Evolutionary conservation across 2,113 vertebrate species (phyloP).

Genomic region (Mirounga angustirostris): DNA sequence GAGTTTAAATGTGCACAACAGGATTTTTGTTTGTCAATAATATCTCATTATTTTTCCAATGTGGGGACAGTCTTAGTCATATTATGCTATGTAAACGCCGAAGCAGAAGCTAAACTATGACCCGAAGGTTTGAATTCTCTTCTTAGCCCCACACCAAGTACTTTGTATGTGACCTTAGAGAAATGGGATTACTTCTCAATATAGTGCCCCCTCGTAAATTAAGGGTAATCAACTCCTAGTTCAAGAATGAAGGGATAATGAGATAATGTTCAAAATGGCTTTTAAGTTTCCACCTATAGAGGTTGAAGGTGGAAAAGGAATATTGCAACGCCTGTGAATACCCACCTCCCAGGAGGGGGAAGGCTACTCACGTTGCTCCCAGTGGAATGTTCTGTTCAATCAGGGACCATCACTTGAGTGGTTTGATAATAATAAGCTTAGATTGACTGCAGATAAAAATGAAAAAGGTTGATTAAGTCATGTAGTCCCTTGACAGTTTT

Average conservation of each 20-base stretch:
- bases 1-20: conserved; percentile 52
- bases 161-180: conserved; percentile 24
- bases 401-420: conserved; percentile 64
- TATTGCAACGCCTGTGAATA: not conserved
- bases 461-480: conserved; percentile 78
- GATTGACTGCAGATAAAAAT: conserved; percentile 73
- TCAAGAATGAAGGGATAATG: conserved; percentile 72
- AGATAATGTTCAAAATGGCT: conserved; percentile 63
- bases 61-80: not conserved
- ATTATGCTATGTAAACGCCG: not conserved
- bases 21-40: conserved; percentile 55
- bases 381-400: conserved; percentile 57
- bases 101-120: not conserved
- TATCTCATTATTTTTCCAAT: conserved; percentile 27
- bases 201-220: conserved; percentile 61
- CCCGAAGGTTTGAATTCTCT: not conserved
- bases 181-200: conserved; percentile 58
- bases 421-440: conserved; percentile 70
- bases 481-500: conserved; percentile 72
- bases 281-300: conserved; percentile 61
- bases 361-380: not conserved
- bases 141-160: not conserved
- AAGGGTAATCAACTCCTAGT: conserved; percentile 74
- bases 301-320: conserved; percentile 52
- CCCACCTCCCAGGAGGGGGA: not conserved